phyloP scores from a whole-genome alignment of 2,113 vertebrate genomes.

The Elaphurus davidianus region DNA sequence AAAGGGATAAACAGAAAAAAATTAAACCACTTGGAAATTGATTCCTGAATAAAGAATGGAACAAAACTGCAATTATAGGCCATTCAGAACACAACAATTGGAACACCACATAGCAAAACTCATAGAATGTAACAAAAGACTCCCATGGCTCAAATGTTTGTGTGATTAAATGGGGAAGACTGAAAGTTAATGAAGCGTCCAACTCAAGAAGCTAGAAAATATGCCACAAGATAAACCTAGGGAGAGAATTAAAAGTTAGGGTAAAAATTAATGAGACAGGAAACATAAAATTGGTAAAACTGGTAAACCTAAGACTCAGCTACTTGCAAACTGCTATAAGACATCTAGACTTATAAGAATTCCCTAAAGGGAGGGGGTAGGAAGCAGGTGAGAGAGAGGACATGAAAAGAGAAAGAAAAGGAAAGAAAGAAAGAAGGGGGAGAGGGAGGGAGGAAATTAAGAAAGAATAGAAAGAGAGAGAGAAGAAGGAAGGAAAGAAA shows the following conservation, averaged over 20 bases:
- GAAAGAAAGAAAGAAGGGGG: neutral
- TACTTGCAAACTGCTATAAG: neutral
- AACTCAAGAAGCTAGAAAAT: neutral
- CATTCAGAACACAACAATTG: neutral
- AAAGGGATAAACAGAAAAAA: neutral
- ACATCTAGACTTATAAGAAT: neutral
- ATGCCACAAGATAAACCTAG: neutral
- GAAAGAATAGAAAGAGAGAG: neutral
- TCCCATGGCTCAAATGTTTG: neutral
- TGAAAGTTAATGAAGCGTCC: neutral
- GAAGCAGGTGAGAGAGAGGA: neutral
- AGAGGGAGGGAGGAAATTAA: neutral
- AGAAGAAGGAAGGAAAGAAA: neutral
- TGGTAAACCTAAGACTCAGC: neutral
- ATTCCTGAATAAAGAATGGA: constrained; percentile 10
- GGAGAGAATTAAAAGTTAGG: neutral
- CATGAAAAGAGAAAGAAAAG: no score
- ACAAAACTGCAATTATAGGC: neutral
- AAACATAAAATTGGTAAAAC: neutral
- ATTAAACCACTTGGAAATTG: neutral
- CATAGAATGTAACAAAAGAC: neutral
- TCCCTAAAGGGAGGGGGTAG: neutral
- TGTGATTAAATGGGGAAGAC: neutral
- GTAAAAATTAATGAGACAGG: neutral
- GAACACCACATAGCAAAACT: neutral